A percentile compares a stretch with the other conserved stretches of the same genome.
Conservation (phyloP, 2,113 vertebrate species). For the Caloenas nicobarica region DNA sequence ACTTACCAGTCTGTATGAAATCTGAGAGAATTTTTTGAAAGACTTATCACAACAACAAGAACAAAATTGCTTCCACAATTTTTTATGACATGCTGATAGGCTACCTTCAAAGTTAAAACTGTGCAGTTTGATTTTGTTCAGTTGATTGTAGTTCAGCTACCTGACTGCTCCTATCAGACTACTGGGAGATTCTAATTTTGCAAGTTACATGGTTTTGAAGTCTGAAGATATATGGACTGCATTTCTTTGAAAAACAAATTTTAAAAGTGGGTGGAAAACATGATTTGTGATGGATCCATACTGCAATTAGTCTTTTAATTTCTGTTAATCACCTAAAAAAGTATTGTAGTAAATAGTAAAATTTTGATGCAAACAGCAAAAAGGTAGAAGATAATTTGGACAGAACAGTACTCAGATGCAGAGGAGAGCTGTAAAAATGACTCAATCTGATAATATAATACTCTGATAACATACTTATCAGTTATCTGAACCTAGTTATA, state of each 20-base stretch:
- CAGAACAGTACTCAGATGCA: background rate
- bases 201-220: background rate
- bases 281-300: background rate
- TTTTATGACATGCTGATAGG: background rate
- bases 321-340: background rate
- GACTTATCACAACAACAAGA: background rate
- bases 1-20: background rate
- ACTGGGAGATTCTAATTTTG: background rate
- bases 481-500: too few species aligned
- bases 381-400: background rate
- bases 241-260: background rate
- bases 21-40: background rate
- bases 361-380: background rate
- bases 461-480: background rate
- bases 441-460: background rate
- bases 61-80: background rate
- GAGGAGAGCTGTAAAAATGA: background rate
- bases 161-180: background rate
- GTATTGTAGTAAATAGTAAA: background rate
- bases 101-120: background rate
- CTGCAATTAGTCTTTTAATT: background rate
- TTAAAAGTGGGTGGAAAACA: background rate
- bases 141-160: background rate
- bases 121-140: background rate
- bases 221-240: background rate